Conservation (phyloP, 2,797 vertebrate species). For the Spheniscus humboldti region DNA sequence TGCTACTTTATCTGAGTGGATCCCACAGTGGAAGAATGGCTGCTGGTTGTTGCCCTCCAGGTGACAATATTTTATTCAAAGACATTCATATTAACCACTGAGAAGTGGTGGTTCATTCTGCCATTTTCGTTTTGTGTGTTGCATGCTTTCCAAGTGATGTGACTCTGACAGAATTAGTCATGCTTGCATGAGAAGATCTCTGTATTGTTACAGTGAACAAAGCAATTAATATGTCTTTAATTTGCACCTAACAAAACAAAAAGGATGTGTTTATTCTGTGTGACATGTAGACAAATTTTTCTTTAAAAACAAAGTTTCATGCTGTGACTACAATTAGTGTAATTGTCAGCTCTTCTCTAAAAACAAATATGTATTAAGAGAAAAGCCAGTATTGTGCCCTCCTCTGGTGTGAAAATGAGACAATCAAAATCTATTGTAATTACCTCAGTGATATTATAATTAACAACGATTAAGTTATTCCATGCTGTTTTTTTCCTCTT, state of each 20-base stretch:
- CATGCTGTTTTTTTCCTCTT: slow-evolving; percentile 87
- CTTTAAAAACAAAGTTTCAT: slow-evolving; percentile 86
- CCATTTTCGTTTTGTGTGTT: background rate
- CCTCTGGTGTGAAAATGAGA: slow-evolving; percentile 91
- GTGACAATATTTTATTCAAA: background rate
- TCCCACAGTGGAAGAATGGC: background rate
- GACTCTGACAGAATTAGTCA: slow-evolving; percentile 39
- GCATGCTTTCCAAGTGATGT: slow-evolving; percentile 12
- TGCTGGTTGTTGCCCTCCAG: background rate
- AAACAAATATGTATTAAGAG: slow-evolving; percentile 96
- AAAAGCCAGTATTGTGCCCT: slow-evolving; percentile 83
- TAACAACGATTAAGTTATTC: slow-evolving; percentile 93
- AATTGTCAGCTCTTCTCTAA: slow-evolving; percentile 92
- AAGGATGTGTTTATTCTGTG: slow-evolving; percentile 75
- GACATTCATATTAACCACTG: background rate
- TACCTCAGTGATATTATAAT: slow-evolving; percentile 97
- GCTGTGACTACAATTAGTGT: slow-evolving; percentile 90
- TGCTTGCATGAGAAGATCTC: slow-evolving; percentile 52
- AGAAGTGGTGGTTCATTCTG: background rate
- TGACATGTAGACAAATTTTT: slow-evolving; percentile 80
- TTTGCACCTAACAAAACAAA: slow-evolving; percentile 80
- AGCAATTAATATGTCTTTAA: slow-evolving; percentile 81
- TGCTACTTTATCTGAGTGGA: background rate
- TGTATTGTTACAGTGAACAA: slow-evolving; percentile 70
- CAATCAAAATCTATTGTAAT: slow-evolving; percentile 99